Evolutionary conservation across 2,888 invertebrate genomes (phyloP).

Genomic region (Scaptomyza caliginosa): DNA sequence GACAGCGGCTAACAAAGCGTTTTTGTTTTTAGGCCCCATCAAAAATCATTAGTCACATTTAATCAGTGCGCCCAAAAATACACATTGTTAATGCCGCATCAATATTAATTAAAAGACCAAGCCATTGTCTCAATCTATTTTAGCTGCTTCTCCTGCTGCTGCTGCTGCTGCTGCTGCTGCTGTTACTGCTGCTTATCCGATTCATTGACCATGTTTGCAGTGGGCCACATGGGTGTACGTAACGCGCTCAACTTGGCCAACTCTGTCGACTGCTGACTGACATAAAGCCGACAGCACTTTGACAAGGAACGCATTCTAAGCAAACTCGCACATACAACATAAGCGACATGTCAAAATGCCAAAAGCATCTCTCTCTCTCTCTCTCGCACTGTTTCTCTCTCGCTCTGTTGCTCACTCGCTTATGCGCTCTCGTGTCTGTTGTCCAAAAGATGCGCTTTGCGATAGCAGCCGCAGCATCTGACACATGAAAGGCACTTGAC

Average conservation of each 20-base stretch:
- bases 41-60: conserved; percentile 70
- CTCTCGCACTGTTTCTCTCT: not conserved
- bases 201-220: conserved; percentile 5
- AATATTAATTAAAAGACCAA: conserved; percentile 68
- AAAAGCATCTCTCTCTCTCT: conserved; percentile 50
- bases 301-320: conserved; percentile 77
- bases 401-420: not conserved
- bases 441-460: conserved; percentile 65
- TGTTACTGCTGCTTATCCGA: conserved; percentile 14
- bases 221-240: conserved; percentile 45
- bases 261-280: conserved; percentile 43
- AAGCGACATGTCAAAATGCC: conserved; percentile 75
- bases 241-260: conserved; percentile 31
- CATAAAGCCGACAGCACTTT: conserved; percentile 76
- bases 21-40: conserved; percentile 48
- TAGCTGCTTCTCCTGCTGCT: not conserved
- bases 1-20: conserved; percentile 55
- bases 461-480: conserved; percentile 60
- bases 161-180: conserved; percentile 3
- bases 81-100: conserved; percentile 71
- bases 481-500: conserved; percentile 67
- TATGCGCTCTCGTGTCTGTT: too few species aligned
- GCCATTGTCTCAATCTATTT: not conserved
- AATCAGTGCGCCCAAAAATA: conserved; percentile 65
- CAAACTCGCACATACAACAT: conserved; percentile 62